Evolutionary conservation across 2,888 invertebrate genomes (phyloP).

Genomic region (Syritta pipiens): DNA sequence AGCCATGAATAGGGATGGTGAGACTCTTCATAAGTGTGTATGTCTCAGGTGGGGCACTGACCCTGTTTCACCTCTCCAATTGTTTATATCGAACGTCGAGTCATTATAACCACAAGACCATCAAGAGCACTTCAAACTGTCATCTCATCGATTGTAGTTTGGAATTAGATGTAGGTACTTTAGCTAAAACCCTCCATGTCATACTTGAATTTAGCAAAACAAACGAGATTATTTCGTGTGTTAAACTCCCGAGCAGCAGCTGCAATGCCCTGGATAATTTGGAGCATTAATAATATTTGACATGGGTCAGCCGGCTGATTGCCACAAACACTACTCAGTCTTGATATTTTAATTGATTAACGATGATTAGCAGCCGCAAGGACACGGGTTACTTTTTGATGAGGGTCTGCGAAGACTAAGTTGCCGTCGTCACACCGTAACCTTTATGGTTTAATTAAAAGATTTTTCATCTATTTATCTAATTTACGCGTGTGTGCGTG

Average conservation of each 20-base stretch:
- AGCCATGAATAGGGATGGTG: no score
- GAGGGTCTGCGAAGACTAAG: not conserved
- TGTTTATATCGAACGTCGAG: no score
- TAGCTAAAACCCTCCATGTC: not conserved
- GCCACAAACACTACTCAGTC: constrained; percentile 12
- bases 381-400: constrained; percentile 19
- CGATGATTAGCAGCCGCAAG: constrained; percentile 2
- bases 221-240: not conserved
- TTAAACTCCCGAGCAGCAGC: no score
- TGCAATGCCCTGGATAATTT: not conserved
- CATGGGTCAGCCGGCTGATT: not conserved
- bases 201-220: not conserved
- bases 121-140: no score
- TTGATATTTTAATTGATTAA: constrained; percentile 25
- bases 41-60: no score
- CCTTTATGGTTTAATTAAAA: constrained; percentile 9
- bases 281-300: constrained; percentile 12
- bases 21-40: no score
- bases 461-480: not conserved
- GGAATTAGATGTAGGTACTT: not conserved
- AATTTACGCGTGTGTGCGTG: not conserved
- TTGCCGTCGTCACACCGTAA: not conserved
- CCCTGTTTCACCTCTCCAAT: no score
- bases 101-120: no score
- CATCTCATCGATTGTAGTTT: not conserved